Evolutionary conservation across 2,797 vertebrate genomes (phyloP), one percentile per base, ranked within the genome.

Genomic region (Parotocinclus haroldoi): DNA sequence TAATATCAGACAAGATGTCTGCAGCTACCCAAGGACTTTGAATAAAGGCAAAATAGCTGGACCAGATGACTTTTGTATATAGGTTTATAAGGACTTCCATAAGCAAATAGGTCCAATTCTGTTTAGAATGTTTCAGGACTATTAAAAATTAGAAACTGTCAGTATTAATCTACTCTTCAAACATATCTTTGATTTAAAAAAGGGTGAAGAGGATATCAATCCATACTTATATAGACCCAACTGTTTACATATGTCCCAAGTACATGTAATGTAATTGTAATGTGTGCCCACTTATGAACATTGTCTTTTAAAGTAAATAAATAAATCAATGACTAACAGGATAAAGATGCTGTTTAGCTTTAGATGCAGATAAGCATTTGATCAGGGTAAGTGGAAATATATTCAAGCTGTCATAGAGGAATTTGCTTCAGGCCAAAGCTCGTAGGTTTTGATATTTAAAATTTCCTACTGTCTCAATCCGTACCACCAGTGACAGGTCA

Each of bases 321-420:
- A 36, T 27, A 27, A 27, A 27, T 27, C 2, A 27, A 27, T 5
- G 5, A 2, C 2, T 5, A 37, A 19, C 12, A 46, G 7, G 18
- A 40, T 9, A 18, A 11, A 6, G 53, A 19, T 46, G 63, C 63
- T 10, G 27, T 57, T 37, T 66, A 3, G 40, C 52, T 1, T 11
- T 66, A 45, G 52, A 66, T 56, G 63, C 63, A 7, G 12, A 57
- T 9, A 40, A 66, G 63, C 63, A 16, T 66, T 64, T 49, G 62
- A 64, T 19, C 48, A 52, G 16, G 37, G 40, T 10, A 36, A 63
- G 19, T 48, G 45, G 59, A 50, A 38, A 49, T 3, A 49, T 12
- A 49, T 49, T 49, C 46, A 8, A 49, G 12, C 46, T 10, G 46
- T 13, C n/a, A 14, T 14, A 49, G 11, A 14, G n/a, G 10, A 49